Conservation (phyloP, 2,888 invertebrate genomes). For the Gnatocerus cornutus region DNA sequence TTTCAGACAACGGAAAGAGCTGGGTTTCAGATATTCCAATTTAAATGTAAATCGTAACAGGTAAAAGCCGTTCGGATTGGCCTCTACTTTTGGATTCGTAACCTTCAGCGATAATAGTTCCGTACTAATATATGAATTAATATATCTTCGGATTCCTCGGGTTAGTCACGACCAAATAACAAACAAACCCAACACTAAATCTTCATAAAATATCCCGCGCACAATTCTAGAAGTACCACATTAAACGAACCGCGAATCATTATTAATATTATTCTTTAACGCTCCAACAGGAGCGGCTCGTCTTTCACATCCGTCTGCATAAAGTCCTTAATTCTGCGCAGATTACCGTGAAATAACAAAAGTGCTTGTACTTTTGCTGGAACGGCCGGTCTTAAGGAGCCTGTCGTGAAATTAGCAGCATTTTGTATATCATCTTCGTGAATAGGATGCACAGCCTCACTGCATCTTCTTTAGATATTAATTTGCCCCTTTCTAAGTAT, state of each 20-base stretch:
- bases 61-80: constrained; percentile 33
- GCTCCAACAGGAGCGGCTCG: constrained; percentile 29
- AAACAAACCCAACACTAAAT: constrained; percentile 40
- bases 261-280: constrained; percentile 24
- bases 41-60: constrained; percentile 46
- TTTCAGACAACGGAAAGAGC: constrained; percentile 26
- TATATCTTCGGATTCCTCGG: constrained; percentile 23
- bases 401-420: neutral
- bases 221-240: constrained; percentile 21
- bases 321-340: constrained; percentile 27
- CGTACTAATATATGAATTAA: constrained; percentile 42
- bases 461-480: too few species aligned
- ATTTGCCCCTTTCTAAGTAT: too few species aligned
- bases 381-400: neutral
- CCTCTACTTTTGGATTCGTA: constrained; percentile 24
- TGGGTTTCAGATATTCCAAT: constrained; percentile 39
- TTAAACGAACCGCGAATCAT: constrained; percentile 33
- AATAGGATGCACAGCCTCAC: neutral
- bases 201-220: constrained; percentile 26
- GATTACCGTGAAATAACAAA: constrained; percentile 31
- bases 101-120: constrained; percentile 39
- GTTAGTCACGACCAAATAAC: constrained; percentile 42
- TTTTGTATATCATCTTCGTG: constrained; percentile 5
- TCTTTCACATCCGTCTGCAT: constrained; percentile 25
- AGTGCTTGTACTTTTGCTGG: constrained; percentile 5